A percentile compares a stretch with the other conserved stretches of the same genome.
Conservation (phyloP, 2,888 invertebrate species). For the Chironomus riparius region DNA sequence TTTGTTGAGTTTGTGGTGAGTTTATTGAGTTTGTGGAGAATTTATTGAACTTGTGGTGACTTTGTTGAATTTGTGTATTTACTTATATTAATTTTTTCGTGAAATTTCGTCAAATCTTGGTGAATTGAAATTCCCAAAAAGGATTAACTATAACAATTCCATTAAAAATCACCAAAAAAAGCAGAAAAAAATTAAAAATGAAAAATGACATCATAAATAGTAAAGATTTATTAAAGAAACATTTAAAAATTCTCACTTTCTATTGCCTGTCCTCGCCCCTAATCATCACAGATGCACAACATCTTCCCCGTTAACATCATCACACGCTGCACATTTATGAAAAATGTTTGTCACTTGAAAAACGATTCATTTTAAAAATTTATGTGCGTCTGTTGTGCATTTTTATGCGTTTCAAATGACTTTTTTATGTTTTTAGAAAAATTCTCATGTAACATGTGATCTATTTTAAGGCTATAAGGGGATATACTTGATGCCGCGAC, state of each 20-base stretch:
- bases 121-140: no score
- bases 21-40: no score
- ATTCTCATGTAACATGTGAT: neutral
- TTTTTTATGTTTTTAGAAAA: neutral
- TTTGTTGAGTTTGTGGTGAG: no score
- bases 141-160: no score
- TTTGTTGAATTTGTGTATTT: no score
- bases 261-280: neutral
- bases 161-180: neutral
- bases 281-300: neutral
- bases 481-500: neutral
- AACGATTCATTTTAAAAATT: neutral
- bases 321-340: constrained; percentile 2
- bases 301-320: no score
- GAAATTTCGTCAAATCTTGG: no score
- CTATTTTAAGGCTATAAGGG: no score
- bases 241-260: no score
- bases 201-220: neutral
- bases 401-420: neutral
- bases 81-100: no score
- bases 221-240: neutral
- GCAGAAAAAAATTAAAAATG: neutral
- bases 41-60: no score
- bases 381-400: neutral
- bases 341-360: constrained; percentile 12